Percentiles rank a stretch among this genome's conserved stretches.
Evolutionary conservation across 2,888 invertebrate genomes (phyloP).

Genomic region (Amaurobius ferox): DNA sequence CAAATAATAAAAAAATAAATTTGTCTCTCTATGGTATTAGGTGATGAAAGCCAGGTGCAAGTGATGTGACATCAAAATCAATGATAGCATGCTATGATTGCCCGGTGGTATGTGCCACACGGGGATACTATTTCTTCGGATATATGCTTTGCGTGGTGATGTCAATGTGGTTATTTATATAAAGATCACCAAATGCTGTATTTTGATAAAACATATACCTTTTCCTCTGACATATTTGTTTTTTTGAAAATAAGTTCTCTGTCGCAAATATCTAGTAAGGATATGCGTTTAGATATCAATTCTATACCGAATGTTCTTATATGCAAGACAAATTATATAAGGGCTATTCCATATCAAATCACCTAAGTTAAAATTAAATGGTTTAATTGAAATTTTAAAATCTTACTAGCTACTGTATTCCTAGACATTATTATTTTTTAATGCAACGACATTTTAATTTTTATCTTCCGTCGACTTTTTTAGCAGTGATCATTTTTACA

Average conservation of each 20-base stretch:
- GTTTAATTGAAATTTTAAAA: no score
- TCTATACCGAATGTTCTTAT: no score
- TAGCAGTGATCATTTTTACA: no score
- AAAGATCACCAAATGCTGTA: slow-evolving; percentile 25
- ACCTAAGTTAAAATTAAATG: no score
- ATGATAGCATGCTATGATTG: slow-evolving; percentile 56
- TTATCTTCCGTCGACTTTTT: no score
- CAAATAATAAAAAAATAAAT: slow-evolving; percentile 22
- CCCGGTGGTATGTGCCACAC: slow-evolving; percentile 43
- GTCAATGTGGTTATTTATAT: slow-evolving; percentile 42
- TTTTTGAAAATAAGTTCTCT: not conserved
- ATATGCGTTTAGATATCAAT: no score
- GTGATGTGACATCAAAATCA: slow-evolving; percentile 66
- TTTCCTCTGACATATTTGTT: not conserved
- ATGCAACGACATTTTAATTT: no score
- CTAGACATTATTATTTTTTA: no score
- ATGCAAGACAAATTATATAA: no score
- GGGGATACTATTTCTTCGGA: slow-evolving; percentile 33
- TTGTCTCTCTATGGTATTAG: slow-evolving; percentile 13
- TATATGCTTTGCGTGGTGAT: slow-evolving; percentile 7
- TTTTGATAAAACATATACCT: slow-evolving; percentile 28
- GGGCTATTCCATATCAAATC: no score
- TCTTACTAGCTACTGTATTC: no score
- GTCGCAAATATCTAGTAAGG: no score
- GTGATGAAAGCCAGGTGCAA: slow-evolving; percentile 61